phyloP scores from a whole-genome alignment of 2,113 vertebrate genomes.

The Hippocampus comes region DNA sequence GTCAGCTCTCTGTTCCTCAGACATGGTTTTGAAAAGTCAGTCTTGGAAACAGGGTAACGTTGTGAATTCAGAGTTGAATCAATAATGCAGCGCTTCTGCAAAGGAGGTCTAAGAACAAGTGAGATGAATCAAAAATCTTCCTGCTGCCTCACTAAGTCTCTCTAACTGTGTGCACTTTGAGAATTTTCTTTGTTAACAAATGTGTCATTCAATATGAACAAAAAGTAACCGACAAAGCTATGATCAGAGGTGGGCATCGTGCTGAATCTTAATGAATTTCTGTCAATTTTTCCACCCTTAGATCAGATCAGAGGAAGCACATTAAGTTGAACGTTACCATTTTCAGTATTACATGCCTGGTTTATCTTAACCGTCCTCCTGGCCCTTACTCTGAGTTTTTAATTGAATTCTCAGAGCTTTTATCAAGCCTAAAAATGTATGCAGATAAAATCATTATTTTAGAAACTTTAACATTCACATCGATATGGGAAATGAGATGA shows the following conservation, averaged over 20 bases:
- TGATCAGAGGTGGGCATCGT: not conserved
- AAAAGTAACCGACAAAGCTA: not conserved
- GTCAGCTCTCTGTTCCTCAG: not conserved
- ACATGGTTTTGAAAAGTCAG: not conserved
- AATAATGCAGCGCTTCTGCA: conserved; percentile 40
- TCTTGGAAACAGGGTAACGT: not conserved
- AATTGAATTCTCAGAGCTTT: no score
- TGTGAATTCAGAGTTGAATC: not conserved
- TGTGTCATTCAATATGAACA: not conserved
- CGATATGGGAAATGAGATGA: no score
- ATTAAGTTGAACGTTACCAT: not conserved
- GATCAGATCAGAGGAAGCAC: not conserved
- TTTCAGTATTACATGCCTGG: not conserved
- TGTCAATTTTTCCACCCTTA: not conserved
- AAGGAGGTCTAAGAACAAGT: conserved; percentile 20
- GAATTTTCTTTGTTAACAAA: not conserved
- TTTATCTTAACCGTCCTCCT: not conserved
- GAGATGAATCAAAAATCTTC: conserved; percentile 23
- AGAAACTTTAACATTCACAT: no score
- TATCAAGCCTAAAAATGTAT: no score
- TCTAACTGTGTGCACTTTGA: conserved; percentile 13
- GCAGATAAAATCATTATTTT: no score
- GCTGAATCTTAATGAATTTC: not conserved
- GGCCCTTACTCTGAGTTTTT: no score
- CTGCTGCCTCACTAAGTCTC: conserved; percentile 10